Conservation (phyloP, 1,140 invertebrate species). For the Calephelis nemesis region DNA sequence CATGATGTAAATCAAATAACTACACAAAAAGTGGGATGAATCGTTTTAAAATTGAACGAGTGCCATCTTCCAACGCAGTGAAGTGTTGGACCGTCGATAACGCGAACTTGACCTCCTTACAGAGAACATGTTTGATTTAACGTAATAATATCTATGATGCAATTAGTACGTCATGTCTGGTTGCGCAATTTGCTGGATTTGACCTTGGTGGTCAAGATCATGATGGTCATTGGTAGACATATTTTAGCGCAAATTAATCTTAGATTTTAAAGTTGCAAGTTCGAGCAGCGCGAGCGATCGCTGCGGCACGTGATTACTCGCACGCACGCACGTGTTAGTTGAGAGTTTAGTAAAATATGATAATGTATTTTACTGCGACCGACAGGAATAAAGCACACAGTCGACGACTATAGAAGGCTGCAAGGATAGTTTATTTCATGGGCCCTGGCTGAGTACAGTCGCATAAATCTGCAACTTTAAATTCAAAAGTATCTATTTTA, state of each 20-base stretch:
- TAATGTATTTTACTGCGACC: no score
- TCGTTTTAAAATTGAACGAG: constrained; percentile 10
- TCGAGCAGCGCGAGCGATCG: no score
- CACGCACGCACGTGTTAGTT: no score
- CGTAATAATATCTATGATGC: constrained; percentile 42
- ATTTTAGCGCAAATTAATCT: background rate
- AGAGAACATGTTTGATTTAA: constrained; percentile 51
- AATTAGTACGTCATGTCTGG: constrained; percentile 46
- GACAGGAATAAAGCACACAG: no score
- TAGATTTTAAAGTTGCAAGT: no score
- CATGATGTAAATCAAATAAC: background rate
- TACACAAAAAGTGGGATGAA: background rate
- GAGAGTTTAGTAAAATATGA: no score
- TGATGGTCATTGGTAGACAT: constrained; percentile 11
- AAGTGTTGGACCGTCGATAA: constrained; percentile 26
- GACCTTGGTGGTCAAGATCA: constrained; percentile 42
- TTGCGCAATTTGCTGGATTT: constrained; percentile 38
- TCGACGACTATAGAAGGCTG: no score
- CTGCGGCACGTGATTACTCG: no score
- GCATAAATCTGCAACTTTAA: no score
- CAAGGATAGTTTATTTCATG: no score
- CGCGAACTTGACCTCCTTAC: constrained; percentile 67
- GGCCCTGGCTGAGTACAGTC: no score
- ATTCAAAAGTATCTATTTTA: no score
- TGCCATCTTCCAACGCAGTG: constrained; percentile 5